Evolutionary conservation across 2,888 invertebrate genomes (phyloP), one percentile per base, ranked within the genome.

Genomic region (Drosophila flavopinicola): DNA sequence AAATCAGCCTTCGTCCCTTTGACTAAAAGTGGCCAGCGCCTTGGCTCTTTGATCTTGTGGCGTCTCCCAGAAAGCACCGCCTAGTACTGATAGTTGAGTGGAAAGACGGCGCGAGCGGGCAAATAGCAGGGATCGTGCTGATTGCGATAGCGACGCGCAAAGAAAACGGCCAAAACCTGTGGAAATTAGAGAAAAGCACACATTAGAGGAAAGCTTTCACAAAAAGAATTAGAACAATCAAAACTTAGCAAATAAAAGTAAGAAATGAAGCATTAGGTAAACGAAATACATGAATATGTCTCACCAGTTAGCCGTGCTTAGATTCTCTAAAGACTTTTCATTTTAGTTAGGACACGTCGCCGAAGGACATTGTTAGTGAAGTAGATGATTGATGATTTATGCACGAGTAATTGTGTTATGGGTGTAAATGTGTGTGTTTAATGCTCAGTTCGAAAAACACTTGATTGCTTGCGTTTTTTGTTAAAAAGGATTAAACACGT

Each of bases 101-200:
- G 95, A 90, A 95, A 95, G 85, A 95, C 93, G 85, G 95, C 95
- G 84, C 94, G 94, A 54, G 95, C 94, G 87, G 94, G 93, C 91
- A 94, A 93, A 91, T 94, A 94, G 87, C 93, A 92, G 60, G 95
- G 95, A 92, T 96, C 94, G 58, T 94, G 93, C 91, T 95, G 95
- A 92, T 96, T 96, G 89, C 96, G 94, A 92, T 95, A 96, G 82
- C 94, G 94, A 90, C 95, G 94, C 71, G 96, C 95, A 90, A 96
- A 92, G 92, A 96, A 94, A 80, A 96, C 94, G 88, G 96, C 96
- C 90, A 96, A 93, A 89, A 97, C 93, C 96, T 97, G 93, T 35
- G 92, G 20, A 35, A 44, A 29, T 13, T 20, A 11, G 23, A 38
- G 6, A 10, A 11, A 5, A 38, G 27, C 0, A 0, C 23, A 53